Percentiles rank a stretch among this genome's conserved stretches.
These are phyloP conservation scores for Nerophis lumbriciformis DNA, from an alignment of 2,113 vertebrate species.

Conservation along the genomic window DNA sequence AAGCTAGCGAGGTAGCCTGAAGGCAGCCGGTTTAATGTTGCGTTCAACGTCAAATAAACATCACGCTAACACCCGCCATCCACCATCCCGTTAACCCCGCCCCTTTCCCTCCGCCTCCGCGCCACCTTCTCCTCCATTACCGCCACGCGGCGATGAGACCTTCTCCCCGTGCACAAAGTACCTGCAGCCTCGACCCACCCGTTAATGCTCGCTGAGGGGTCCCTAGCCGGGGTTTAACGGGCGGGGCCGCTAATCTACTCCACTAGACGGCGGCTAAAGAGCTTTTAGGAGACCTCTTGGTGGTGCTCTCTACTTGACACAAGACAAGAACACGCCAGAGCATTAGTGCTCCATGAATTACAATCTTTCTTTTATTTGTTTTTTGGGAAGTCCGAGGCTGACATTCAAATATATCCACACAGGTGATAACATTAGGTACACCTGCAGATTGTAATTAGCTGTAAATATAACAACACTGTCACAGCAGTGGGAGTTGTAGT, in stretches of 20 bases:
- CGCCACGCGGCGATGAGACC: constrained; percentile 32
- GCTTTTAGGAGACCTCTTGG: constrained; percentile 66
- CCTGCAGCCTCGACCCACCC: constrained; percentile 59
- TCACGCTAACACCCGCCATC: constrained; percentile 22
- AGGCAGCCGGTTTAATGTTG: constrained; percentile 53
- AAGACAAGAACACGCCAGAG: constrained; percentile 55
- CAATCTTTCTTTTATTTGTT: constrained; percentile 18
- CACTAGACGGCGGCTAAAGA: constrained; percentile 69
- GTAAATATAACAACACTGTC: no score
- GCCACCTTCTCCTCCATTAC: constrained; percentile 44
- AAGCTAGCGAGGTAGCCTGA: constrained; percentile 55
- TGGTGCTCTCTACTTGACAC: constrained; percentile 57
- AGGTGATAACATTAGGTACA: no score
- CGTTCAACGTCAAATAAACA: constrained; percentile 66
- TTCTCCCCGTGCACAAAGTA: constrained; percentile 12
- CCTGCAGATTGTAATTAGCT: no score
- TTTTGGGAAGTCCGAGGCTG: no score
- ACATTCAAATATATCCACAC: no score
- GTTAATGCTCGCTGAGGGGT: constrained; percentile 66
- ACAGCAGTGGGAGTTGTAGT: no score
- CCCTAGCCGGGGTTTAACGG: constrained; percentile 65
- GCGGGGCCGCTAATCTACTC: constrained; percentile 66
- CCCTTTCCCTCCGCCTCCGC: not conserved
- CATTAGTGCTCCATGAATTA: constrained; percentile 67
- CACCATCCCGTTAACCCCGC: constrained; percentile 23